These are phyloP conservation scores for Macrosiphum euphorbiae DNA, from an alignment of 2,888 invertebrate species.

Conservation along the genomic window DNA sequence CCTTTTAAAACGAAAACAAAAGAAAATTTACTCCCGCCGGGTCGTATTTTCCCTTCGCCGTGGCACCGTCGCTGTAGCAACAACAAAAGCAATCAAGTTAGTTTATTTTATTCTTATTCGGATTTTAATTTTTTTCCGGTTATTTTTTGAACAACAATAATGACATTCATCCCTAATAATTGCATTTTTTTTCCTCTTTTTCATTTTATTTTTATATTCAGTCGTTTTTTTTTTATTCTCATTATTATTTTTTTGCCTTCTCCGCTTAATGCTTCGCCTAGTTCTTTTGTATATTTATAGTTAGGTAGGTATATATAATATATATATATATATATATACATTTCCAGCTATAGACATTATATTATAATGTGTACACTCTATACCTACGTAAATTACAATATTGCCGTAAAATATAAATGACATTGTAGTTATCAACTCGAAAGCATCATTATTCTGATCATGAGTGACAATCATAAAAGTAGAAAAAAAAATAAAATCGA, in stretches of 20 bases:
- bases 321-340: neutral
- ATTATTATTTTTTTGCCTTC: neutral
- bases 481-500: slow-evolving; percentile 45
- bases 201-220: neutral
- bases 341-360: neutral
- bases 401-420: slow-evolving; percentile 24
- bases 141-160: slow-evolving; percentile 46
- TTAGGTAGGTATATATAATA: neutral
- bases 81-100: slow-evolving; percentile 63
- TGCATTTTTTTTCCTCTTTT: neutral
- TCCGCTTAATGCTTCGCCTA: neutral
- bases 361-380: slow-evolving; percentile 6
- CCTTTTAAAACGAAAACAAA: slow-evolving; percentile 61
- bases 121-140: slow-evolving; percentile 62
- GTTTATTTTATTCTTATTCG: slow-evolving; percentile 55
- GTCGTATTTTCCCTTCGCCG: slow-evolving; percentile 9
- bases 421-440: slow-evolving; percentile 25
- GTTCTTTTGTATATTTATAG: neutral
- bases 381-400: slow-evolving; percentile 19
- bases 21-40: slow-evolving; percentile 59
- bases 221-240: neutral
- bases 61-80: slow-evolving; percentile 38
- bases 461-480: slow-evolving; percentile 54
- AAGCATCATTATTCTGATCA: slow-evolving; percentile 35
- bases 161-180: slow-evolving; percentile 56